These are phyloP conservation scores for Tuberolachnus salignus DNA, from an alignment of 2,888 invertebrate species.

Conservation along the genomic window DNA sequence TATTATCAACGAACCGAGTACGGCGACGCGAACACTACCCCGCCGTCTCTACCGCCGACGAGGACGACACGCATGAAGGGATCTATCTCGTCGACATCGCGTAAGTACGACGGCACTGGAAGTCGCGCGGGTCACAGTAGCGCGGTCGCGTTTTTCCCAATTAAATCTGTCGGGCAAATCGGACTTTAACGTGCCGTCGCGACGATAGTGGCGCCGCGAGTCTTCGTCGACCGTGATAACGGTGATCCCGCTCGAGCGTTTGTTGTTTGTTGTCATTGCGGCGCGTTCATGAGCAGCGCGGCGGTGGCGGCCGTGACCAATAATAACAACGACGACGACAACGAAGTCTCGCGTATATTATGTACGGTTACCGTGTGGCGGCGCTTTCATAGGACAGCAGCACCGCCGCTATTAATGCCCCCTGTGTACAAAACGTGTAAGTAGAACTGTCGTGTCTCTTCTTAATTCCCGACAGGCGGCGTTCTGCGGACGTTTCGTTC, in stretches of 20 bases:
- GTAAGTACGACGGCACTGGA: constrained; percentile 14
- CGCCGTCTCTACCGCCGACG: not conserved
- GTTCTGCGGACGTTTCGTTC: constrained; percentile 13
- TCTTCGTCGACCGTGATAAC: not conserved
- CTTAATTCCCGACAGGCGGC: constrained; percentile 50
- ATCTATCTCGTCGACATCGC: not conserved
- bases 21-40: not conserved
- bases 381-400: constrained; percentile 38
- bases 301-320: constrained; percentile 33
- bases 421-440: constrained; percentile 50
- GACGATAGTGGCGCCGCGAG: not conserved
- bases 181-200: not conserved
- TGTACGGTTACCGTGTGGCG: constrained; percentile 49
- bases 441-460: not conserved
- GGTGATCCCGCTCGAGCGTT: not conserved
- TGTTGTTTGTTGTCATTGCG: not conserved
- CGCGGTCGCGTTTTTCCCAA: too few species aligned
- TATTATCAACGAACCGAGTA: not conserved
- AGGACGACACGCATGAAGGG: not conserved
- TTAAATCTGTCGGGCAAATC: too few species aligned
- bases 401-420: constrained; percentile 39
- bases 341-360: constrained; percentile 16
- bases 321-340: too few species aligned
- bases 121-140: too few species aligned
- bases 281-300: constrained; percentile 33